A percentile compares a stretch with the other conserved stretches of the same genome.
Evolutionary conservation across 2,113 vertebrate genomes (phyloP).

Genomic region (Ahaetulla prasina): DNA sequence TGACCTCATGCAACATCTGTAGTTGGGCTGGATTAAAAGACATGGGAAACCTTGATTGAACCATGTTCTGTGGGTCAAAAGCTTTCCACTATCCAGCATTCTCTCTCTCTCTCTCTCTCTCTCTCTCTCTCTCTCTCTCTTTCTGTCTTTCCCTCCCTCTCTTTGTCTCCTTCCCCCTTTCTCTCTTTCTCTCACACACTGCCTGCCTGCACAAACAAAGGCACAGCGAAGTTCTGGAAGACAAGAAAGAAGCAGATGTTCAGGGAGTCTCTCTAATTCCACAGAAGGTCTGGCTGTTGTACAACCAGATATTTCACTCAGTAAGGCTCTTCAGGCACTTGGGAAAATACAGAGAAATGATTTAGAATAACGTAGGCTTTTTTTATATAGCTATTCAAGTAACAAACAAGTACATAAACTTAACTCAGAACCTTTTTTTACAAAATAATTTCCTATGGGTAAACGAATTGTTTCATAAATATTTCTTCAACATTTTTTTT

Average conservation of each 20-base stretch:
- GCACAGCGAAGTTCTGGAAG: background rate
- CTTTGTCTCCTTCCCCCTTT: background rate
- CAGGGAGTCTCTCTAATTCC: background rate
- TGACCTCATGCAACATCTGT: slow-evolving; percentile 27
- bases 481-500: background rate
- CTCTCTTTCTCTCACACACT: no score
- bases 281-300: background rate
- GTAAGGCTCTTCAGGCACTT: background rate
- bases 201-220: background rate
- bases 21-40: background rate
- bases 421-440: background rate
- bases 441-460: background rate
- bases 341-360: background rate
- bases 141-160: background rate
- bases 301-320: background rate
- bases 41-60: slow-evolving; percentile 13
- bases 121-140: background rate
- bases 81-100: background rate
- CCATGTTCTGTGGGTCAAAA: background rate
- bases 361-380: background rate
- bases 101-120: background rate
- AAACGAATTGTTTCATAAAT: background rate
- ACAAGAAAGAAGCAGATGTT: background rate
- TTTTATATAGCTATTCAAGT: background rate
- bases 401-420: background rate